Evolutionary conservation across 2,888 invertebrate genomes (phyloP), one percentile per base, ranked within the genome.

Genomic region (Harpagoxenus sublaevis): DNA sequence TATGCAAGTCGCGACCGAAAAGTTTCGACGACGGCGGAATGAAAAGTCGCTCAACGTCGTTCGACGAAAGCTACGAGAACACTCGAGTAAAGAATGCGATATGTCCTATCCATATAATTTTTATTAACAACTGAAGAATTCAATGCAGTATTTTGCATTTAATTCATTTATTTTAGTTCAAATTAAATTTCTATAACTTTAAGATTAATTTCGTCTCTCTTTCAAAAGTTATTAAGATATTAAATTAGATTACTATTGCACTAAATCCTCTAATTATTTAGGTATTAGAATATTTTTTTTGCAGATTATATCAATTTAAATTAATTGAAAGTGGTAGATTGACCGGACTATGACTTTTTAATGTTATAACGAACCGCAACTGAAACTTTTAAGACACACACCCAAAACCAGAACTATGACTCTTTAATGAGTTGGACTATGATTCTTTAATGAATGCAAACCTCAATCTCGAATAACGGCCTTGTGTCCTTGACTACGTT

Each of bases 391-490:
- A 65, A 77, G 10, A 9, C 12, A 12, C 8, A 45, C 18, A 9
- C 12, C 18, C 8, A 45, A 62, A 63, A 48, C n/a, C 31, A 63
- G 3, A 75, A 48, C 2, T 68, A 5, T 68, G 70, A 53, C 12
- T 77, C 12, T 62, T 45, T 74, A 74, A 68, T n/a, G 28, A 66
- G 12, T n/a, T 2, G 9, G 15, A 65, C 12, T 75, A 60, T 57
- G 18, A 71, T 96, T 42, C 10, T 48, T 23, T 15, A 73, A 48
- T n/a, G 31, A 73, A 48, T n/a, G 31, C 71, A 45, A 96, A 97
- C 97, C 95, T 98, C 97, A 8, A 97, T 95, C 94, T 97, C 97
- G 68, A 97, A 95, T 9, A 97, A 95, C 0, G 97, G 95, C 82
- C 97, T 95, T 6, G 95, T 95, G 62, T 96, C 96, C 28, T 96